Percentiles rank a stretch among this genome's conserved stretches.
Conservation (phyloP, 2,797 vertebrate genomes). For the Dendrocincla tyrannina region DNA sequence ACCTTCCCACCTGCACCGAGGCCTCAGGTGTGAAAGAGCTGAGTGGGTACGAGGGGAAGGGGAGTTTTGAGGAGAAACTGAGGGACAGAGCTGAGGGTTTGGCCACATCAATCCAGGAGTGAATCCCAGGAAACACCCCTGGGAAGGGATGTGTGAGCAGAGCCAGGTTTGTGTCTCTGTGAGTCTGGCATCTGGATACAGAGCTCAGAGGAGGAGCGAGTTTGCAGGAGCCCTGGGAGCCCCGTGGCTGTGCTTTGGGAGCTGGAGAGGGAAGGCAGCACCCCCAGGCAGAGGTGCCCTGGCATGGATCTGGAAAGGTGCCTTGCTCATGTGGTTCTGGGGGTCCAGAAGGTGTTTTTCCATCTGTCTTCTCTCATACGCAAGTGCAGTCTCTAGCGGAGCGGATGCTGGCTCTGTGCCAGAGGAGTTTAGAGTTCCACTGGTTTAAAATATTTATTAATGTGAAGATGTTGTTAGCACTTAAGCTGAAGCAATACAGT, state of each 20-base stretch:
- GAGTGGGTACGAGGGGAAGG: background rate
- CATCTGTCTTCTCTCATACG: background rate
- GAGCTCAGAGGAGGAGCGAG: background rate
- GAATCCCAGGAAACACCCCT: background rate
- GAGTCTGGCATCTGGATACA: background rate
- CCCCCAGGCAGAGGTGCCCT: background rate
- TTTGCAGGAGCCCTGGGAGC: background rate
- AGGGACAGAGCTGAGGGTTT: background rate
- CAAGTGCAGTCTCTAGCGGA: background rate
- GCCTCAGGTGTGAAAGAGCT: background rate
- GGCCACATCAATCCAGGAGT: fast-evolving
- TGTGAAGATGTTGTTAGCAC: constrained; percentile 66
- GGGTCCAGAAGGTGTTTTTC: background rate
- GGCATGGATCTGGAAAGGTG: background rate
- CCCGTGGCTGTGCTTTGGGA: background rate
- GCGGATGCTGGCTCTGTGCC: background rate
- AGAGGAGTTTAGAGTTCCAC: constrained; percentile 55
- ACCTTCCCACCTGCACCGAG: background rate
- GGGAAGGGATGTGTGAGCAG: background rate
- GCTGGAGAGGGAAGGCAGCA: no score
- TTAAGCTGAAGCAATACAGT: constrained; percentile 57
- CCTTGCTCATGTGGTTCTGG: background rate
- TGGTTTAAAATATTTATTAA: constrained; percentile 73
- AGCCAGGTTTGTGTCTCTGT: fast-evolving
- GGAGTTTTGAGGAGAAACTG: background rate